Evolutionary conservation across 1,140 invertebrate species (phyloP).

Genomic region (Apis mellifera): DNA sequence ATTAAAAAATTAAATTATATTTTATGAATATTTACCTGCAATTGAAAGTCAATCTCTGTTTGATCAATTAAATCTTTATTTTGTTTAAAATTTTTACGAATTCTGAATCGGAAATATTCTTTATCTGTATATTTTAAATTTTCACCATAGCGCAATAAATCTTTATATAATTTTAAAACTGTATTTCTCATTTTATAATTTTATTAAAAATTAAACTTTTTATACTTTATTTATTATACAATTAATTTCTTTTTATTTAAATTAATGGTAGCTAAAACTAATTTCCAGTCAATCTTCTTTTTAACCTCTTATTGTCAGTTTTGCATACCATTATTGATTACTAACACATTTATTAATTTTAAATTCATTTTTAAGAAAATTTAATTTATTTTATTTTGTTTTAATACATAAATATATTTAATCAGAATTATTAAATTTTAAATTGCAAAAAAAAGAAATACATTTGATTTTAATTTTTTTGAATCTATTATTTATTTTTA

Average conservation of each 20-base stretch:
- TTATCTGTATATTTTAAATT: constrained; percentile 82
- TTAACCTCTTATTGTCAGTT: background rate
- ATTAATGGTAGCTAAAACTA: background rate
- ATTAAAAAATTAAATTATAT: background rate
- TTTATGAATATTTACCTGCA: constrained; percentile 76
- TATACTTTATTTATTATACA: background rate
- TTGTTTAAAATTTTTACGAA: constrained; percentile 79
- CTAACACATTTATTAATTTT: no score
- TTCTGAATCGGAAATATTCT: constrained; percentile 78
- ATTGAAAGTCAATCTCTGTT: constrained; percentile 80
- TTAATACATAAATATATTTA: no score
- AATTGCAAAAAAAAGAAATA: background rate
- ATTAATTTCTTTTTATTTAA: background rate
- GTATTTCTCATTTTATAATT: constrained; percentile 50
- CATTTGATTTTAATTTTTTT: background rate
- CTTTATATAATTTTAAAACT: constrained; percentile 81
- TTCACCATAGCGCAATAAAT: constrained; percentile 81
- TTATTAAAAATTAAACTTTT: background rate
- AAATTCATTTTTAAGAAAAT: background rate
- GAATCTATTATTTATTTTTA: no score
- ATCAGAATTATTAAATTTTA: background rate
- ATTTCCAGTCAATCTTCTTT: background rate
- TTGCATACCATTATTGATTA: no score
- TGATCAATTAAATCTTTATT: constrained; percentile 76
- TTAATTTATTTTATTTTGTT: no score